Base-by-base conservation (phyloP, 2,888 invertebrate genomes). In the Stomorhina lunata region DNA sequence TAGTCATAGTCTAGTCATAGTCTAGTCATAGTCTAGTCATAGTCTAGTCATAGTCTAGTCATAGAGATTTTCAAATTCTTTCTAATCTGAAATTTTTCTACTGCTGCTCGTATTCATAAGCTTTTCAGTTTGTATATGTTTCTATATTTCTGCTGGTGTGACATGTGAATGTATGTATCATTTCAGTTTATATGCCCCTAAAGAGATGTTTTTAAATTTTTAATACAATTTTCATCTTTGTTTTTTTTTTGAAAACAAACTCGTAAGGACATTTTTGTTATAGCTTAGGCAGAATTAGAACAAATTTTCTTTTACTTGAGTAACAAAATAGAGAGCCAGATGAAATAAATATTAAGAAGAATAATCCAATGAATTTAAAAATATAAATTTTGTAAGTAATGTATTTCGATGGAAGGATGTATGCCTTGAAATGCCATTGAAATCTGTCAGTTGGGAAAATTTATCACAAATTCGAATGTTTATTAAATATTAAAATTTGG, bases 121-220 rank as follows among this genome's bases (percentile, higher is more conserved):
- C 40, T 12, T 48, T 45, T 72, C 12, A 59, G 22, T 57, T 37
- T 15, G 27, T 27, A n/a, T 65, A n/a, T 43, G 53, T 22, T 2
- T 25, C 12, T 57, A 15, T 45, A 37, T 34, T 15, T 57, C 6
- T 34, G 6, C 57, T 7, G 71, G 43, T 37, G 59, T 25, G 25
- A 59, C 40, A 40, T n/a, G 17, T 17, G 2, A 45, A 45, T 59
- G 7, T 59, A 43, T 43, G 27, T 72, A 66, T 66, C 61, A 69
- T 77, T 68, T 61, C 68, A 15, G 17, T 57, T 78, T 68, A 73
- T 73, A 55, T 69, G 78, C 27, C 72, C 77, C 66, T 37, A 34
- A 72, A 66, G 79, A 79, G 57, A 48, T 48, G 29, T 72, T 79
- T 63, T 50, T 73, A 61, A 80, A 79, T 72, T 79, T 79, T 72